Percentiles rank a stretch among this genome's conserved stretches.
Evolutionary conservation across 2,113 vertebrate genomes (phyloP).

Genomic region (Xyliphius kryptos): DNA sequence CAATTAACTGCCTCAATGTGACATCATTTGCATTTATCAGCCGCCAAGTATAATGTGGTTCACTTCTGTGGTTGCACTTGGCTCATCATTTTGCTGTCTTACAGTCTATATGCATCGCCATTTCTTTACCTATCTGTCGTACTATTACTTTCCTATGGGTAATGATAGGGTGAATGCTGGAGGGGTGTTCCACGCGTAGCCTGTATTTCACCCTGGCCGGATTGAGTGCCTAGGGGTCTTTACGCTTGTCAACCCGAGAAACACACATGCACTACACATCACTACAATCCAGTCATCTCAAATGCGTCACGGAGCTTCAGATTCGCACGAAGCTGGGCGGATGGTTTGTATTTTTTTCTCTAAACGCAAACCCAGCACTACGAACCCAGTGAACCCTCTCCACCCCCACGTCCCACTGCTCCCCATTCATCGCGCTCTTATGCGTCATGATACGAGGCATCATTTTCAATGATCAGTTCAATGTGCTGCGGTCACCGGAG

Average conservation of each 20-base stretch:
- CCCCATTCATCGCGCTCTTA: constrained; percentile 43
- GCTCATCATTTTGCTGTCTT: constrained; percentile 23
- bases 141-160: too few relatives aligned
- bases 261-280: too few relatives aligned
- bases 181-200: too few relatives aligned
- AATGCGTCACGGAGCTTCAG: constrained; percentile 50
- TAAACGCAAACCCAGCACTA: constrained; percentile 27
- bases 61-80: constrained; percentile 23
- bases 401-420: constrained; percentile 33
- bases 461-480: constrained; percentile 8
- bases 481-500: constrained; percentile 13
- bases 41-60: constrained; percentile 23
- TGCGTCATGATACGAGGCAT: constrained; percentile 21
- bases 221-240: too few relatives aligned
- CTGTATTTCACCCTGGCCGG: too few relatives aligned
- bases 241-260: too few relatives aligned
- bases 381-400: constrained; percentile 61
- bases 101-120: constrained; percentile 1
- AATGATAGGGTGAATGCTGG: too few relatives aligned
- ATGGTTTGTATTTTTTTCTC: constrained; percentile 3
- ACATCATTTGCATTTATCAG: constrained; percentile 18
- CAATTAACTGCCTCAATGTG: not conserved
- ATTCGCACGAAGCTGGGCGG: constrained; percentile 19
- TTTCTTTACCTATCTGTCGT: constrained; percentile 1
- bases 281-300: constrained; percentile 16